Conservation (phyloP, 2,888 invertebrate genomes). For the Amphipyra tragopoginis region DNA sequence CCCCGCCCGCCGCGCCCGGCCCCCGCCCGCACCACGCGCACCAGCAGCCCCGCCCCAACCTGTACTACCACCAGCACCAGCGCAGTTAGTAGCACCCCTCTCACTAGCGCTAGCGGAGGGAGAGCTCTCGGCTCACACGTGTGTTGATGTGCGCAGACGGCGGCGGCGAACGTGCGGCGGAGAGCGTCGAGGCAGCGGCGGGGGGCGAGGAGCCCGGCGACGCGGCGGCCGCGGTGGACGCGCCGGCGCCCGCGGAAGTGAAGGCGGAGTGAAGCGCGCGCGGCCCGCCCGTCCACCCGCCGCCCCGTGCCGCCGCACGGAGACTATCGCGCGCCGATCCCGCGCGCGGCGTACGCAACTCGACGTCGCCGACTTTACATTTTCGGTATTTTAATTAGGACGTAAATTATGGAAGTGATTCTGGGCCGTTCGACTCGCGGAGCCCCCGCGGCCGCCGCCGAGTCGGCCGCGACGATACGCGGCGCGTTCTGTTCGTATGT, state of each 20-base stretch:
- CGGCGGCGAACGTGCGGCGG: conserved; percentile 73
- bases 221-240: conserved; percentile 63
- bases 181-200: conserved; percentile 66
- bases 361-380: conserved; percentile 70
- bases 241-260: conserved; percentile 66
- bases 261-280: conserved; percentile 72
- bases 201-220: conserved; percentile 68
- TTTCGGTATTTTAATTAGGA: conserved; percentile 87
- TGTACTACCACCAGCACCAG: conserved; percentile 86
- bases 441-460: conserved; percentile 57
- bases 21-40: conserved; percentile 71
- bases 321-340: conserved; percentile 42
- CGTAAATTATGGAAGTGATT: conserved; percentile 88
- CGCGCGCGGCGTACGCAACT: conserved; percentile 53
- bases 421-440: conserved; percentile 78
- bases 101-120: conserved; percentile 23
- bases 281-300: conserved; percentile 75
- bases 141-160: conserved; percentile 66
- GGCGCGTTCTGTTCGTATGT: conserved; percentile 82
- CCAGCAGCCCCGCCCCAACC: conserved; percentile 72
- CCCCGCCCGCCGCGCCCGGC: conserved; percentile 67
- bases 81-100: conserved; percentile 82
- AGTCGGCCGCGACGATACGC: conserved; percentile 65
- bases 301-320: conserved; percentile 54
- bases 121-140: conserved; percentile 44